Base-by-base conservation (phyloP, 2,113 vertebrate genomes). In the Dicrurus megarhynchus region DNA sequence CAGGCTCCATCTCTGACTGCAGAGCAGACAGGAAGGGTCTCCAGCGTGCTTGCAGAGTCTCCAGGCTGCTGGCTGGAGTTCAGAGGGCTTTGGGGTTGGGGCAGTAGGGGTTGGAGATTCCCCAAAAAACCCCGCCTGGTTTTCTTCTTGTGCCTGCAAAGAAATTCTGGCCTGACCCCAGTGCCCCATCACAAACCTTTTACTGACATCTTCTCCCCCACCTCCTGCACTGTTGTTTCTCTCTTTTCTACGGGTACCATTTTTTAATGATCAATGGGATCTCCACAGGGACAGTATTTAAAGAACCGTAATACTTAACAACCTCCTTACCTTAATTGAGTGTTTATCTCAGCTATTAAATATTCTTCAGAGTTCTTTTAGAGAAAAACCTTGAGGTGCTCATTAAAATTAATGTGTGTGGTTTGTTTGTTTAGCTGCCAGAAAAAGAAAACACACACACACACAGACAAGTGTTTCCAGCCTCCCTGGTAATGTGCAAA, bases 331-430 rank as follows among this genome's bases (percentile, higher is more conserved):
- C 84, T 97, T 93, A 96, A 92, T 53, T 86, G 92, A 94, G 86
- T 76, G 71, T 81, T 96, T 91, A 87, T 94, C 80, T 91, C 53
- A 5, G 86, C 85, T 68, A 24, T 95, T 95, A 97, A 97, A 96
- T 82, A 88, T 96, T 77, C 89, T 94, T 73, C 68, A 87, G 92
- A 93, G 88, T 87, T 96, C 77, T 87, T 73, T 71, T 16, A 26
- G 42, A 81, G 81, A 49, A 96, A 80, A 96, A 93, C 89, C 87
- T 92, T 76, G 90, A 92, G 89, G 81, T 93, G 35, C 90, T 96
- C 83, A 89, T 97, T 96, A 95, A 97, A 97, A 93, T 96, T 84
- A 95, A 96, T 92, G 60, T 14, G 27, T 37, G 57, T 47, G 64
- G 61, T 52, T 79, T 63, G 82, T 97, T 95, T 96, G 83, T 95